Evolutionary conservation across 2,888 invertebrate species (phyloP).

Genomic region (Chrysomela aeneicollis): DNA sequence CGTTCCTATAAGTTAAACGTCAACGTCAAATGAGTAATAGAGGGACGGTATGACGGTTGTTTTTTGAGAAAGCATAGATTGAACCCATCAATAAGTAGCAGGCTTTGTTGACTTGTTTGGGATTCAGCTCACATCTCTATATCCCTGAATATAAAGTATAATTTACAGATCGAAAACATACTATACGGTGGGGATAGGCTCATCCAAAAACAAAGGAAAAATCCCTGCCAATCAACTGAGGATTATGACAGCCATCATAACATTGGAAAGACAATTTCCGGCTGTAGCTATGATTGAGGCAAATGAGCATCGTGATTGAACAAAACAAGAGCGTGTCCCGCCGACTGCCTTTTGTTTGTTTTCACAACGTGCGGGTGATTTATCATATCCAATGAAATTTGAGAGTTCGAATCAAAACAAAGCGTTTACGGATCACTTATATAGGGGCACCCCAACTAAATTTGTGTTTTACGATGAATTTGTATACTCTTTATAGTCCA

Average conservation of each 20-base stretch:
- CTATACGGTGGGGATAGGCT: background rate
- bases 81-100: no score
- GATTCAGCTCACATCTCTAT: no score
- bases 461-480: conserved; percentile 19
- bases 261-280: conserved; percentile 56
- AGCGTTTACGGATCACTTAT: conserved; percentile 40
- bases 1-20: no score
- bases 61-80: no score
- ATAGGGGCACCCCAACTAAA: conserved; percentile 41
- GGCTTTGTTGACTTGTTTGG: no score
- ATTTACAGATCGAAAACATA: no score
- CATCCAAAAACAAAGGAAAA: conserved; percentile 26
- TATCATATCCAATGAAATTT: conserved; percentile 56
- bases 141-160: background rate
- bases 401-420: conserved; percentile 54
- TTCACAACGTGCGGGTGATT: conserved; percentile 56
- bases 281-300: conserved; percentile 56
- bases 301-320: conserved; percentile 53
- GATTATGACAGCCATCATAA: conserved; percentile 49
- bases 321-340: conserved; percentile 45
- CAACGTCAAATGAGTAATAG: no score
- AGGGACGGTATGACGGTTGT: no score
- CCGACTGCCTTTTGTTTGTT: conserved; percentile 52
- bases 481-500: conserved; percentile 18
- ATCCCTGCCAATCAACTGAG: conserved; percentile 46